These are phyloP conservation scores for Sebastes diploproa DNA, from an alignment of 2,797 vertebrate species.

Conservation along the genomic window DNA sequence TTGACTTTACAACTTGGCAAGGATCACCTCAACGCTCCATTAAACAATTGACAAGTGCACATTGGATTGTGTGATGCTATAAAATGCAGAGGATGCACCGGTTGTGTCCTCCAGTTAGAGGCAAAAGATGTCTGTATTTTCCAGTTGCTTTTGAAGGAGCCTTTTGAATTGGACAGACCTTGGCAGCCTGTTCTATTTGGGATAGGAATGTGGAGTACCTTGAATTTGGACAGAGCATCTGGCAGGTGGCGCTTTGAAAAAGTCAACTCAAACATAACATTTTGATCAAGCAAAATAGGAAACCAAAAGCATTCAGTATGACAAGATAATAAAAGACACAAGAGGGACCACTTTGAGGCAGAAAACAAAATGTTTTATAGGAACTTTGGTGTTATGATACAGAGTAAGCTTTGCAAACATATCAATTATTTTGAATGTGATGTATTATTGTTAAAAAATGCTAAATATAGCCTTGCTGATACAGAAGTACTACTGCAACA, in stretches of 20 bases:
- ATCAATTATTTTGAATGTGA: background rate
- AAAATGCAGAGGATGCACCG: background rate
- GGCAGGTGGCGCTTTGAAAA: slow-evolving; percentile 6
- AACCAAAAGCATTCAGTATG: background rate
- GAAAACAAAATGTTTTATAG: background rate
- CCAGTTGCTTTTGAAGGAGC: background rate
- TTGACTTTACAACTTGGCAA: background rate
- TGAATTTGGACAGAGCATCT: background rate
- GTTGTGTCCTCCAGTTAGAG: background rate
- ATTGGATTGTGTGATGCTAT: background rate
- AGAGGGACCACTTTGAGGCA: background rate
- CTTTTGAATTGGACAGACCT: background rate
- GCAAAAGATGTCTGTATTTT: background rate
- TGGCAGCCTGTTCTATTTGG: slow-evolving; percentile 1
- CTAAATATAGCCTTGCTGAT: background rate
- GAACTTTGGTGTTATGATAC: background rate
- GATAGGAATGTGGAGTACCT: background rate
- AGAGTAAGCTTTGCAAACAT: background rate
- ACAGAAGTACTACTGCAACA: background rate
- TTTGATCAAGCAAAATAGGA: background rate
- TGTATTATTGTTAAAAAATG: background rate
- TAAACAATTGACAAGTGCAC: background rate
- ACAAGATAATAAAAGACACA: background rate
- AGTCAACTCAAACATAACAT: background rate
- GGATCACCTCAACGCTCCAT: background rate